A percentile compares a stretch with the other conserved stretches of the same genome.
These are phyloP conservation scores for Aphyosemion australe DNA, from an alignment of 2,113 vertebrate genomes.

Conservation along the genomic window DNA sequence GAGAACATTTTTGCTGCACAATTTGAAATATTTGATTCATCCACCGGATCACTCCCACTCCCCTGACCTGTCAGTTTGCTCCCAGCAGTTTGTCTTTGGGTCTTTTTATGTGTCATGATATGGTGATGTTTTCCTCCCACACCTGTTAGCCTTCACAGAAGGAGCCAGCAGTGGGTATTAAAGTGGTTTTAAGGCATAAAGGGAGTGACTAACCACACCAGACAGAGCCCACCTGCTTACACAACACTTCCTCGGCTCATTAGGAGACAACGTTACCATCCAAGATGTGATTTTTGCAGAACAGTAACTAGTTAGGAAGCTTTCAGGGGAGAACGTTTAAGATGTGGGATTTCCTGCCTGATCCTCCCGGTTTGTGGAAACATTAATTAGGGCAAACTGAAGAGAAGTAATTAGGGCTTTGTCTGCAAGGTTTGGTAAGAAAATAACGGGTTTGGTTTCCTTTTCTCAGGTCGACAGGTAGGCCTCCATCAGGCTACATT, in stretches of 20 bases:
- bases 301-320: conserved; percentile 13
- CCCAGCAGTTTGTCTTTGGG: conserved; percentile 10
- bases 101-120: not conserved
- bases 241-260: conserved; percentile 35
- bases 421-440: not conserved
- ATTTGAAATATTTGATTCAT: not conserved
- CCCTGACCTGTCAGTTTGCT: not conserved
- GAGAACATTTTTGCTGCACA: not conserved
- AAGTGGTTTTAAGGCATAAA: conserved; percentile 34
- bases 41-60: not conserved
- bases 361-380: conserved; percentile 15
- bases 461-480: too few relatives aligned
- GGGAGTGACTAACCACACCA: conserved; percentile 3
- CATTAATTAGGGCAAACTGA: conserved; percentile 39
- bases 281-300: conserved; percentile 7
- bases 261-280: conserved; percentile 25
- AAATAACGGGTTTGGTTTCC: too few relatives aligned
- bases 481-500: too few relatives aligned
- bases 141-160: conserved; percentile 16
- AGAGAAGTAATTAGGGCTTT: conserved; percentile 12
- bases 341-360: conserved; percentile 39
- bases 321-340: conserved; percentile 13
- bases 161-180: conserved; percentile 21
- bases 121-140: conserved; percentile 18
- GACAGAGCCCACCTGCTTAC: conserved; percentile 23